phyloP scores from a whole-genome alignment of 1,140 invertebrate species.

The Rhopalosiphum padi region DNA sequence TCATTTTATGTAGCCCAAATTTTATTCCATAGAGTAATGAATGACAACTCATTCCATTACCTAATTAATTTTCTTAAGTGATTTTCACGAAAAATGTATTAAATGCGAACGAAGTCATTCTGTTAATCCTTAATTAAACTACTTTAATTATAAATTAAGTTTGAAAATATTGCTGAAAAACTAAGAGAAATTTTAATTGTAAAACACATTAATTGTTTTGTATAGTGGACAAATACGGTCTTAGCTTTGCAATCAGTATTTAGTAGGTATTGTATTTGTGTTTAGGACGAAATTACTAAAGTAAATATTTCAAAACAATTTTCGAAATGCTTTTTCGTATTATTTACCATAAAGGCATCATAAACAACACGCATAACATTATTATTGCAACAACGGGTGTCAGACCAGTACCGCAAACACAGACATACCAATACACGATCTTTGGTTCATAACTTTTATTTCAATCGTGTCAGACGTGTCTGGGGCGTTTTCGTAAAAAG shows the following conservation, averaged over 20 bases:
- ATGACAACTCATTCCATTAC: not conserved
- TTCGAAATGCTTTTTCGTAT: not conserved
- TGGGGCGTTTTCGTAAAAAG: slow-evolving; percentile 23
- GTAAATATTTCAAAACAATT: not conserved
- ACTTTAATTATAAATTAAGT: not conserved
- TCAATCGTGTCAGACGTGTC: not conserved
- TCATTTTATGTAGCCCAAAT: not conserved
- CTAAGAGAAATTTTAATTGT: not conserved
- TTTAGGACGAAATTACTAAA: not conserved
- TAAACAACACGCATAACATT: not conserved
- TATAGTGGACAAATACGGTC: not conserved
- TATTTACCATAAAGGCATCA: not conserved
- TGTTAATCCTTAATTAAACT: not conserved
- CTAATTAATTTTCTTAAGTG: slow-evolving; percentile 8
- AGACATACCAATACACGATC: not conserved
- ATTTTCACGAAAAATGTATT: not conserved
- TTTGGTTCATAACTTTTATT: not conserved
- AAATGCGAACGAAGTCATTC: not conserved
- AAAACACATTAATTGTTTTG: not conserved
- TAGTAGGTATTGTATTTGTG: not conserved
- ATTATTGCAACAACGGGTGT: not conserved
- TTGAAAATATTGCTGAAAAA: not conserved
- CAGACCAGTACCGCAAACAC: not conserved
- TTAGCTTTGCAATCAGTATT: not conserved
- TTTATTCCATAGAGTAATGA: not conserved